A percentile compares a stretch with the other conserved stretches of the same genome.
These are phyloP conservation scores for Teleopsis dalmanni DNA, from an alignment of 1,140 invertebrate species.

Conservation along the genomic window DNA sequence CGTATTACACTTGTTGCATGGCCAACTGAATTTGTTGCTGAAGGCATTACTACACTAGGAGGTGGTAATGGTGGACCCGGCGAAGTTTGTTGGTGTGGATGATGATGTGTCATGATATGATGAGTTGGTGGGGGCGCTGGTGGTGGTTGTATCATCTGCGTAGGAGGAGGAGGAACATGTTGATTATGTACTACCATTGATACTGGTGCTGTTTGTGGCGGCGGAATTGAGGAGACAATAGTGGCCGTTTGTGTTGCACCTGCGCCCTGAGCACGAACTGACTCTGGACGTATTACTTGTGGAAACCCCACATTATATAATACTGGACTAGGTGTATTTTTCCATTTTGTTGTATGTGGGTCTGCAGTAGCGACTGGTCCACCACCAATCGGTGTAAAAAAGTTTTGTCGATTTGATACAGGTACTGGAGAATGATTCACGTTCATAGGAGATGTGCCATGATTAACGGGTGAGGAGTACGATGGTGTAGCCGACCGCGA, in stretches of 20 bases:
- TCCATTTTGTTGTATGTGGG: slow-evolving; percentile 28
- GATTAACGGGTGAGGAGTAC: slow-evolving; percentile 69
- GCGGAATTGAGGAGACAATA: slow-evolving; percentile 18
- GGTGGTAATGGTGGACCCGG: slow-evolving; percentile 21
- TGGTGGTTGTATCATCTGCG: slow-evolving; percentile 11
- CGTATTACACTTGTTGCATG: slow-evolving; percentile 67
- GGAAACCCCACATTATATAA: slow-evolving; percentile 20
- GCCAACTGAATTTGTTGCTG: slow-evolving; percentile 18
- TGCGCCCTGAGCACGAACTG: slow-evolving; percentile 42
- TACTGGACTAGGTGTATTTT: slow-evolving; percentile 39
- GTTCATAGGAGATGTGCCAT: slow-evolving; percentile 57
- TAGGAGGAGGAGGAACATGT: slow-evolving; percentile 43
- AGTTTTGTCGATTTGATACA: slow-evolving; percentile 59
- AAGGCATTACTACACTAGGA: background rate
- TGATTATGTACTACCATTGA: slow-evolving; percentile 42
- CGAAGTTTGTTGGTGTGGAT: slow-evolving; percentile 4
- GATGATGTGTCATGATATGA: slow-evolving; percentile 5
- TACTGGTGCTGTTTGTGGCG: slow-evolving; percentile 39
- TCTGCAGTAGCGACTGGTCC: slow-evolving; percentile 39
- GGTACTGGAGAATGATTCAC: slow-evolving; percentile 59
- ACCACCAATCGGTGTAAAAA: slow-evolving; percentile 79
- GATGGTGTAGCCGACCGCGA: slow-evolving; percentile 83
- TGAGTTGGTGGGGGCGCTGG: slow-evolving; percentile 9
- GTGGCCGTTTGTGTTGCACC: slow-evolving; percentile 13
- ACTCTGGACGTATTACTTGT: slow-evolving; percentile 46